Conservation (phyloP, 2,797 vertebrate genomes). For the Eulemur rubriventer region DNA sequence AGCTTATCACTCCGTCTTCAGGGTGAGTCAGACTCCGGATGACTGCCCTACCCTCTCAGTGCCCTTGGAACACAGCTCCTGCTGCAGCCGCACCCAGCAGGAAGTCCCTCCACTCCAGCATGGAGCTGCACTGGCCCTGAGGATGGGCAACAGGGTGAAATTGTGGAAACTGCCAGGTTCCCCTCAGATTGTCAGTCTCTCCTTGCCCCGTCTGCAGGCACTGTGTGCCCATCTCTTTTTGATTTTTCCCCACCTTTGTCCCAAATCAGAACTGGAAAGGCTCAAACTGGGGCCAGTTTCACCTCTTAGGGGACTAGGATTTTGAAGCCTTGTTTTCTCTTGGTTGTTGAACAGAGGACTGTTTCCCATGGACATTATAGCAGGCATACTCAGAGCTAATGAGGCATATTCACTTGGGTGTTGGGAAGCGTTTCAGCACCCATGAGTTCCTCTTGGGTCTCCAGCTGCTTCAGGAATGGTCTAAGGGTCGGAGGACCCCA, state of each 20-base stretch:
- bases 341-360: not conserved
- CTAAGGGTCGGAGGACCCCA: not conserved
- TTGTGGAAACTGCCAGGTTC: not conserved
- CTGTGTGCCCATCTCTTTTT: not conserved
- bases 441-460: not conserved
- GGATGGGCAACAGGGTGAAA: not conserved
- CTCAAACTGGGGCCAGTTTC: not conserved
- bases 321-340: not conserved
- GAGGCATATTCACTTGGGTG: not conserved
- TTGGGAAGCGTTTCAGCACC: not conserved
- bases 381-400: not conserved
- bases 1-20: constrained; percentile 33
- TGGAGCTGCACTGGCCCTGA: not conserved
- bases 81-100: not conserved
- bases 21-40: not conserved
- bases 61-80: not conserved
- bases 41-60: not conserved
- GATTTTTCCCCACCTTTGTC: not conserved
- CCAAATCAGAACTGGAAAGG: not conserved
- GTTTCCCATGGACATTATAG: not conserved
- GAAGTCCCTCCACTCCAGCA: constrained; percentile 16
- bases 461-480: not conserved
- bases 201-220: not conserved
- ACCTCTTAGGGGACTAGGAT: not conserved
- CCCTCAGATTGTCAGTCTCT: not conserved